Evolutionary conservation across 2,113 vertebrate species (phyloP).

Genomic region (Carassius carassius): DNA sequence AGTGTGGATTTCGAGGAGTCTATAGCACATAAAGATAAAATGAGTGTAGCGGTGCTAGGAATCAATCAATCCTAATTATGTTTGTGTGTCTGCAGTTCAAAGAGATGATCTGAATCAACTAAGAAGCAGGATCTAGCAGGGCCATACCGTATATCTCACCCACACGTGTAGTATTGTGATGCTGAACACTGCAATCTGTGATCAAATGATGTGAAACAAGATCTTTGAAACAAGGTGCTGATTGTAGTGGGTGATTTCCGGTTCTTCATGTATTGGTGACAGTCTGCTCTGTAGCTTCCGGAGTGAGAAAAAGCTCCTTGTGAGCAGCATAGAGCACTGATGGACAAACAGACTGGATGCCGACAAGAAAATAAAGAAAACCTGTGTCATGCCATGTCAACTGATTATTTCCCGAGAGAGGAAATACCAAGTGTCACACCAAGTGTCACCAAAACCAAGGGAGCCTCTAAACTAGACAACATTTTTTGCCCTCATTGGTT

Average conservation of each 20-base stretch:
- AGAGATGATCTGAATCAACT: neutral
- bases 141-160: neutral
- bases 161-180: neutral
- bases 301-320: neutral
- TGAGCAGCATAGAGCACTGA: neutral
- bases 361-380: neutral
- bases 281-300: neutral
- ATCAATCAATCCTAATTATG: conserved; percentile 26
- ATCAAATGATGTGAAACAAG: conserved; percentile 35
- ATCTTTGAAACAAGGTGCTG: neutral
- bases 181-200: conserved; percentile 1
- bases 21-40: conserved; percentile 33
- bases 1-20: neutral
- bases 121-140: neutral
- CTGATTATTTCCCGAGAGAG: neutral
- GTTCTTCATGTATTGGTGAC: neutral
- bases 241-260: neutral
- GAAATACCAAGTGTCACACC: neutral
- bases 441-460: neutral
- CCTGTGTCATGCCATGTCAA: neutral
- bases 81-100: conserved; percentile 7
- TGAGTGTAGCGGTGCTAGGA: neutral
- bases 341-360: neutral
- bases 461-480: neutral
- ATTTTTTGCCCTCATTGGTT: neutral